Evolutionary conservation across 2,888 invertebrate species (phyloP).

Genomic region (Thereva unica): DNA sequence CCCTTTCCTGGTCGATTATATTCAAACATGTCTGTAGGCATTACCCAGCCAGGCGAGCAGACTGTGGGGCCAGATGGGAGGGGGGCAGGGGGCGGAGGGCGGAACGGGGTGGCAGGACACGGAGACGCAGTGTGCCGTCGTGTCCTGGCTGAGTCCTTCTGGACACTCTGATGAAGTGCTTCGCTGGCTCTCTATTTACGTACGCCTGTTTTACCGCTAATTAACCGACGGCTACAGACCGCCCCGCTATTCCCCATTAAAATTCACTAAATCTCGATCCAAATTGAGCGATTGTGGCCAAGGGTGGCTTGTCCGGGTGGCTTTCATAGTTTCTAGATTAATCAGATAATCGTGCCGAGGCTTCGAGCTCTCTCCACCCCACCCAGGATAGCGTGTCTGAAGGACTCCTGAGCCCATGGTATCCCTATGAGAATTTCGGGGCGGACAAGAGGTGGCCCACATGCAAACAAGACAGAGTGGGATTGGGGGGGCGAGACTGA

Average conservation of each 20-base stretch:
- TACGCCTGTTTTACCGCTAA: slow-evolving; percentile 32
- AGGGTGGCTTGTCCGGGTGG: slow-evolving; percentile 20
- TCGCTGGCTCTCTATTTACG: no score
- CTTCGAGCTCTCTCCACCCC: no score
- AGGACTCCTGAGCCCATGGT: no score
- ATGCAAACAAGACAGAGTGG: no score
- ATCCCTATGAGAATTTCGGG: no score
- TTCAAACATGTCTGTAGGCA: slow-evolving; percentile 32
- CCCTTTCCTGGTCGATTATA: slow-evolving; percentile 33
- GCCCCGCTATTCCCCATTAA: slow-evolving; percentile 29
- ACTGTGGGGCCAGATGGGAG: not conserved
- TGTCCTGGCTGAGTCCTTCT: no score
- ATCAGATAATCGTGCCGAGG: no score
- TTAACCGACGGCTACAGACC: slow-evolving; percentile 26
- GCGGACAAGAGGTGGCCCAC: no score
- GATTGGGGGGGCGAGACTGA: no score
- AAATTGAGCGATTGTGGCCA: slow-evolving; percentile 34
- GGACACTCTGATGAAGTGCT: no score
- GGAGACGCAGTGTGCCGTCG: not conserved
- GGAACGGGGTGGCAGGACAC: slow-evolving; percentile 7
- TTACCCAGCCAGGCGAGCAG: slow-evolving; percentile 6
- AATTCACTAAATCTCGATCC: slow-evolving; percentile 35
- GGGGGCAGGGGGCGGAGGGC: no score
- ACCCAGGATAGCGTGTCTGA: no score
- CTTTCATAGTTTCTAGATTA: not conserved